phyloP scores from a whole-genome alignment of 2,113 vertebrate genomes.

The Egretta garzetta region DNA sequence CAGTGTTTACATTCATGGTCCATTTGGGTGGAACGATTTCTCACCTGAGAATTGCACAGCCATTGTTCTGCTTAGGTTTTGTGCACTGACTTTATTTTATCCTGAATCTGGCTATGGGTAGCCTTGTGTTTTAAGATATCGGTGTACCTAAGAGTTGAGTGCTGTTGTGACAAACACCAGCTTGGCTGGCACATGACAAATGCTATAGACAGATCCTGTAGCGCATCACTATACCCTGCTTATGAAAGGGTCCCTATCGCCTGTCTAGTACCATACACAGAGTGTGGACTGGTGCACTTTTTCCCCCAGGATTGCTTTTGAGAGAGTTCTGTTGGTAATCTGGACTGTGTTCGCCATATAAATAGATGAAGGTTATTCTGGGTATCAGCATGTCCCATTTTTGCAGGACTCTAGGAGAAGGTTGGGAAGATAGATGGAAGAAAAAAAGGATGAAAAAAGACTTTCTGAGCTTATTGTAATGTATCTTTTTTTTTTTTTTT shows the following conservation, averaged over 20 bases:
- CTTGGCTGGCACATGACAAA: not conserved
- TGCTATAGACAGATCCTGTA: not conserved
- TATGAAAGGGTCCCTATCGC: not conserved
- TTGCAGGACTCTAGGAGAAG: not conserved
- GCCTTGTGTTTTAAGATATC: not conserved
- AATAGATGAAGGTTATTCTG: not conserved
- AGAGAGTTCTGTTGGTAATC: not conserved
- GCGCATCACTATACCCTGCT: not conserved
- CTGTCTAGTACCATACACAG: not conserved
- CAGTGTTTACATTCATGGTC: slow-evolving; percentile 44
- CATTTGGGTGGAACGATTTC: slow-evolving; percentile 60
- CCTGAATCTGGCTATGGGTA: not conserved
- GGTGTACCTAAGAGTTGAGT: not conserved
- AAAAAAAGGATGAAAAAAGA: not conserved
- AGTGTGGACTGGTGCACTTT: not conserved
- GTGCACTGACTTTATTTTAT: not conserved
- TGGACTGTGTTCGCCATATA: not conserved
- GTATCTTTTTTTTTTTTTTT: not conserved
- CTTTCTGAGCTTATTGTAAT: not conserved
- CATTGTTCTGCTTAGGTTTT: not conserved
- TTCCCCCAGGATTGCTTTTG: not conserved
- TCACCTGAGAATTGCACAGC: slow-evolving; percentile 55
- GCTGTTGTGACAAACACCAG: not conserved
- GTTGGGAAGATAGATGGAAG: not conserved
- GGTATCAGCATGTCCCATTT: not conserved